Conservation (phyloP, 2,113 vertebrate species). For the Proterorhinus semilunaris region DNA sequence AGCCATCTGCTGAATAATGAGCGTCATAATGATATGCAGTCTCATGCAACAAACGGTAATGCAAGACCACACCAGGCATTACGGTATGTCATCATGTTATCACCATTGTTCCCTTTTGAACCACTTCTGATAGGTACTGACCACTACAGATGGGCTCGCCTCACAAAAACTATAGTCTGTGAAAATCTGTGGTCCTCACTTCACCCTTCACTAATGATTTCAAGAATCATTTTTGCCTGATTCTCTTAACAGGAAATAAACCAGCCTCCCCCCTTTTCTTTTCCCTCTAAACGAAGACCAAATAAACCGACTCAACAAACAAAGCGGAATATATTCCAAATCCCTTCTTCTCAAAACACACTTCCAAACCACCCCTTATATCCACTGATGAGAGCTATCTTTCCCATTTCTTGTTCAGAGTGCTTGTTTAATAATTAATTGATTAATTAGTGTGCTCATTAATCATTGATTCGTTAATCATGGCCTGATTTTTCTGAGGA, state of each 20-base stretch:
- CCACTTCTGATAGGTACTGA: background rate
- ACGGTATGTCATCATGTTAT: background rate
- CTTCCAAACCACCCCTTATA: slow-evolving; percentile 58
- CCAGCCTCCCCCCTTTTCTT: slow-evolving; percentile 35
- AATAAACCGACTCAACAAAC: slow-evolving; percentile 66
- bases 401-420: slow-evolving; percentile 67
- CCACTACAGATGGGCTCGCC: background rate
- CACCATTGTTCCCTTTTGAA: background rate
- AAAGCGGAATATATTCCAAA: slow-evolving; percentile 49
- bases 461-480: slow-evolving; percentile 84
- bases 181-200: background rate
- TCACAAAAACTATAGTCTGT: background rate
- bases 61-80: background rate
- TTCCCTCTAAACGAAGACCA: slow-evolving; percentile 41
- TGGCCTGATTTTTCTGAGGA: slow-evolving; percentile 79
- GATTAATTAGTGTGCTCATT: slow-evolving; percentile 82
- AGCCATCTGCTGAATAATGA: slow-evolving; percentile 3
- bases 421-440: slow-evolving; percentile 82
- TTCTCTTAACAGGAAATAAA: slow-evolving; percentile 10
- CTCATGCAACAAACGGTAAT: slow-evolving; percentile 6
- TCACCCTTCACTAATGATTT: background rate
- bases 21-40: slow-evolving; percentile 2
- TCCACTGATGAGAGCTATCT: slow-evolving; percentile 56
- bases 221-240: slow-evolving; percentile 2
- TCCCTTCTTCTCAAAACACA: slow-evolving; percentile 42